phyloP scores from a whole-genome alignment of 2,113 vertebrate genomes.

The Dicaeum eximium region DNA sequence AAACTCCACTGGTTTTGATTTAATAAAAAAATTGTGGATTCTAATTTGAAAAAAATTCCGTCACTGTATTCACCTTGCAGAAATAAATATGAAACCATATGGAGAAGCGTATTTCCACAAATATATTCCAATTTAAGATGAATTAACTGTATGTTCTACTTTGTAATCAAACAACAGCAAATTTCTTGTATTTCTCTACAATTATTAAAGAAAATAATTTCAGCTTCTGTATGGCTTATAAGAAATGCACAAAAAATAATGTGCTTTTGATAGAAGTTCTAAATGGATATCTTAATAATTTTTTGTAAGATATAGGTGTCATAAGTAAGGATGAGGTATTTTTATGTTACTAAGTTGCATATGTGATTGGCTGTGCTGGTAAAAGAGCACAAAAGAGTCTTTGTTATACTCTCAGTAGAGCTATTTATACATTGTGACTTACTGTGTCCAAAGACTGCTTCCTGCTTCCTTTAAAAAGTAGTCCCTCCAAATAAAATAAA shows the following conservation, averaged over 20 bases:
- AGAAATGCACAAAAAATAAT: neutral
- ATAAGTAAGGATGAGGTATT: conserved; percentile 58
- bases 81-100: conserved; percentile 71
- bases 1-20: conserved; percentile 66
- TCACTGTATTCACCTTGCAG: conserved; percentile 66
- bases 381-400: conserved; percentile 41
- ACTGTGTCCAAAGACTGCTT: conserved; percentile 60
- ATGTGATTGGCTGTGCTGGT: conserved; percentile 26
- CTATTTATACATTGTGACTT: conserved; percentile 63
- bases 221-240: neutral
- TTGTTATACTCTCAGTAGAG: conserved; percentile 60
- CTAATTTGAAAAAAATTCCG: conserved; percentile 41
- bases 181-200: neutral
- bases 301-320: conserved; percentile 34
- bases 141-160: conserved; percentile 39
- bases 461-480: conserved; percentile 51
- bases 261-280: neutral
- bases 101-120: conserved; percentile 46
- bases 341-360: conserved; percentile 51
- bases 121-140: conserved; percentile 45
- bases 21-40: conserved; percentile 36
- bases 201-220: neutral
- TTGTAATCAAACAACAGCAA: conserved; percentile 30
- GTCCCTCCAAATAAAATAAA: conserved; percentile 68
- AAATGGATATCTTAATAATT: neutral